Evolutionary conservation across 2,113 vertebrate species (phyloP).

Genomic region (Neotoma lepida): DNA sequence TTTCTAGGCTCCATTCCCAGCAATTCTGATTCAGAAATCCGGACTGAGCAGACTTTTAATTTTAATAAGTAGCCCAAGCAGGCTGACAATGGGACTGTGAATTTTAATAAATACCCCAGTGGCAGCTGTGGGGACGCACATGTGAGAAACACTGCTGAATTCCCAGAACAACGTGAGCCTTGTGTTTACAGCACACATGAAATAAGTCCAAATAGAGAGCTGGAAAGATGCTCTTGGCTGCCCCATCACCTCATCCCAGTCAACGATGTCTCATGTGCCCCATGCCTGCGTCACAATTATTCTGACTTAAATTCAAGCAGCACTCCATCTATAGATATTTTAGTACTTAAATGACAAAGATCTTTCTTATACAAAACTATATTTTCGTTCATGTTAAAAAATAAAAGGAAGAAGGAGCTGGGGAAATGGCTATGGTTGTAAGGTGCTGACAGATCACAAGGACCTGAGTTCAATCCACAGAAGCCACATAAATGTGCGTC

Average conservation of each 20-base stretch:
- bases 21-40: constrained; percentile 22
- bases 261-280: neutral
- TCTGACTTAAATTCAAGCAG: constrained; percentile 29
- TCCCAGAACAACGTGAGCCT: neutral
- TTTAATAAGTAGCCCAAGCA: constrained; percentile 3
- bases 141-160: neutral
- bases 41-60: neutral
- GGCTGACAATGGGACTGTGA: neutral
- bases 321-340: neutral
- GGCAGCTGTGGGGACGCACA: neutral
- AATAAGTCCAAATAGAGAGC: neutral
- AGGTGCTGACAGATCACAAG: neutral
- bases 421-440: neutral
- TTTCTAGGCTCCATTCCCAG: constrained; percentile 14
- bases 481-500: neutral
- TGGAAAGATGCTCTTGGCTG: neutral
- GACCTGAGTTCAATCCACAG: neutral
- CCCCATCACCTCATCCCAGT: neutral
- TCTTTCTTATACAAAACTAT: neutral
- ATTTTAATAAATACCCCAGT: neutral
- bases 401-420: neutral
- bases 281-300: neutral
- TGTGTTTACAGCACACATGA: neutral
- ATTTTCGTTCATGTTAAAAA: neutral
- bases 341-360: neutral